Base-by-base conservation (phyloP, 1,140 invertebrate genomes). In the Ylistrum balloti region DNA sequence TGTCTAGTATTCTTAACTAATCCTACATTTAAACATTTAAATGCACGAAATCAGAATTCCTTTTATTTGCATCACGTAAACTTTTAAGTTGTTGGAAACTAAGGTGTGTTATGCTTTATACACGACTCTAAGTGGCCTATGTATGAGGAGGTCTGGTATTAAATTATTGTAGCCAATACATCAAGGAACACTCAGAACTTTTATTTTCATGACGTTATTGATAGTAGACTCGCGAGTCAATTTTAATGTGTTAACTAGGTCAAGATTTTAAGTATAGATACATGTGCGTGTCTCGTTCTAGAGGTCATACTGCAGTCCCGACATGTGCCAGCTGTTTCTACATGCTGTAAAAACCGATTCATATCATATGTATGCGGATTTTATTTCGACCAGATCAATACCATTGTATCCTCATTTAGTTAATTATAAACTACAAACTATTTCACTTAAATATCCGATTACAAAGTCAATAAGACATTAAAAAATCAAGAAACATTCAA, bases 231-330 rank as follows among this genome's bases (percentile, higher is more conserved):
- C 22, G 56, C 56, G n/a, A 74, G 56, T 74, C 56, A 74, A 74
- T 89, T 89, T 32, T 89, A n/a, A 89, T 45, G 85, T 89, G 88
- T 89, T 89, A 89, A 89, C 86, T 89, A 89, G 88, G 88, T 89
- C 88, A 86, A 86, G 85, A 86, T 86, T 86, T 89, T 89, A 89
- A 89, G 86, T 86, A 89, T 86, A 33, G 74, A 89, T 85, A 89
- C 86, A 89, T 86, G 88, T 89, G 86, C 48, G 45, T 89, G 86
- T 89, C 74, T 89, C 56, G 56, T 74, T 74, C n/a, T 74, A 74
- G 56, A 74, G 56, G 56, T 74, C 56, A 74, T 5, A 74, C 56
- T 74, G n/a, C 56, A 74, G 28, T 5, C 56, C 56, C 56, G 56
- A 74, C 56, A n/a, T 74, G 56, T 74, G 56, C 56, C 56, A 74